A percentile compares a stretch with the other conserved stretches of the same genome.
These are phyloP conservation scores for Lithobates sylvaticus DNA, from an alignment of 2,797 vertebrate species.

Conservation along the genomic window DNA sequence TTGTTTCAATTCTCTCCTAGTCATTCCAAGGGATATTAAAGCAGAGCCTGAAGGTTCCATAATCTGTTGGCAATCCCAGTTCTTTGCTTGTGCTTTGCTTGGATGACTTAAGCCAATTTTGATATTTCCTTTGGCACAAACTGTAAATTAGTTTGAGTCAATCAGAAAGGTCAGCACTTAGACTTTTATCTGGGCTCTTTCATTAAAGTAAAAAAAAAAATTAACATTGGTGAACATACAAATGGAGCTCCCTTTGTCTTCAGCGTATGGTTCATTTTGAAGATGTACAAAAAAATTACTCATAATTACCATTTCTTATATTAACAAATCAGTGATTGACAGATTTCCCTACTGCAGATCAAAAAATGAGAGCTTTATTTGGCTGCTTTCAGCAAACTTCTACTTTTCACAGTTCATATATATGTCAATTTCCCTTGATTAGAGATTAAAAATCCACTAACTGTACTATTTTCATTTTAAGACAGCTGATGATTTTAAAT, in stretches of 20 bases:
- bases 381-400: background rate
- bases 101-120: slow-evolving; percentile 34
- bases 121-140: slow-evolving; percentile 39
- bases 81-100: slow-evolving; percentile 25
- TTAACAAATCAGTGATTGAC: too few species aligned
- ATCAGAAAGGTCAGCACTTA: slow-evolving; percentile 11
- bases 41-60: slow-evolving; percentile 35
- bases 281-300: background rate
- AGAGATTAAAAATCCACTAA: too few species aligned
- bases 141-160: slow-evolving; percentile 28
- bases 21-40: slow-evolving; percentile 36
- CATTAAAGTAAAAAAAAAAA: background rate
- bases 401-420: background rate
- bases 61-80: slow-evolving; percentile 43
- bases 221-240: background rate
- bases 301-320: background rate
- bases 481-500: background rate
- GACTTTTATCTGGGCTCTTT: background rate
- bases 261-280: background rate
- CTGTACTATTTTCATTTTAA: too few species aligned
- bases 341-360: too few species aligned
- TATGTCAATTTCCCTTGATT: background rate
- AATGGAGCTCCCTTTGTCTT: background rate
- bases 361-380: too few species aligned
- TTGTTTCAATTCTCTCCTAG: slow-evolving; percentile 42